Evolutionary conservation across 2,113 vertebrate species (phyloP), one percentile per base, ranked within the genome.

Genomic region (Gnathonemus echidnorhynchus): DNA sequence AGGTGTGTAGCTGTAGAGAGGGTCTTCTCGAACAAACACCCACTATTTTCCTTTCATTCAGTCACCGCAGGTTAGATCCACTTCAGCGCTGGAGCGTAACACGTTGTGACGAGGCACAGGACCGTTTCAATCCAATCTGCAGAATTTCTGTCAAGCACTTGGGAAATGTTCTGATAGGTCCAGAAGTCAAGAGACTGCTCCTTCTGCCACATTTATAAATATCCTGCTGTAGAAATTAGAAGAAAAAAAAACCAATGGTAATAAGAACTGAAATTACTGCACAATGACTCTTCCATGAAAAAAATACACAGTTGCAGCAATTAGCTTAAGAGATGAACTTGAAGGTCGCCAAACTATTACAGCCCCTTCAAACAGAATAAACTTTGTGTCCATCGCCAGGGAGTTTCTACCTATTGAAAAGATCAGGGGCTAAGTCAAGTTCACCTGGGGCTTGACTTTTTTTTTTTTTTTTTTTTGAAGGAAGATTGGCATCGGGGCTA

Each of bases 201-300:
- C 39, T 84, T 58, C 7, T 53, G 35, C 77, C 74, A 53, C 49
- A 35, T 77, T 53, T 77, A 77, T 77, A 39, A 77, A 31, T 35
- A 35, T 35, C n/a, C 50, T 13, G n/a, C 21, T 46, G 2, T 87
- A 52, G 4, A n/a, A 52, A 50, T 49, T 87, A 31, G 13, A n/a
- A 56, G 27, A 85, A 58, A 48, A 84, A 89, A 89, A 90, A 70
- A 21, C 70, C 84, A 31, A 87, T 70, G n/a, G n/a, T 77, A 42
- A 87, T 19, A 53, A 53, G 19, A 87, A 53, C 48, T 87, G 24
- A 17, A 49, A 87, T 56, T 87, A 35, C 35, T 87, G 86, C 56
- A 70, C 83, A 87, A 85, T 58, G 77, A 89, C 52, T 89, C 50
- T 85, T 89, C 88, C 88, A 86, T 62, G 39, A 58, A 24, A 85